Conservation (phyloP, 2,113 vertebrate genomes). For the Corythornis cristatus region DNA sequence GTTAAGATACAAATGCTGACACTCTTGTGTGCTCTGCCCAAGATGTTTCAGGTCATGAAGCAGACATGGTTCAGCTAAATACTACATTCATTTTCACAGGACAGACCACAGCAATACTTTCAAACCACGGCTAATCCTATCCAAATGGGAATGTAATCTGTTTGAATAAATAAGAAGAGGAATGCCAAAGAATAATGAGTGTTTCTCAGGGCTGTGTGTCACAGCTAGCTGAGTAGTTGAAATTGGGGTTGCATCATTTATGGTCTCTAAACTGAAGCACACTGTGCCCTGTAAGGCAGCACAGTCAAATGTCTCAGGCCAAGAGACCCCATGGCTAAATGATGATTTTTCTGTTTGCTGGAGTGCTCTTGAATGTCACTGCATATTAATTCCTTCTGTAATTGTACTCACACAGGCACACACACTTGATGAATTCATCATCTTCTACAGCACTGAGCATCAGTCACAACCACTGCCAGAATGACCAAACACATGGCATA, state of each 20-base stretch:
- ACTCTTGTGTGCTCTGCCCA: conserved; percentile 21
- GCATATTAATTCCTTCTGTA: background rate
- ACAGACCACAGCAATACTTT: conserved; percentile 55
- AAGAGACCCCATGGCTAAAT: background rate
- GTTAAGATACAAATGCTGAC: conserved; percentile 42
- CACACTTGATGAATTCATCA: background rate
- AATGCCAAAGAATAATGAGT: conserved; percentile 25
- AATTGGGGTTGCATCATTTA: conserved; percentile 28
- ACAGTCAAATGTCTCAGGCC: background rate
- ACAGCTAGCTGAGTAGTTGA: background rate
- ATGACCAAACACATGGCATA: fast-evolving
- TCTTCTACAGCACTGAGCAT: background rate
- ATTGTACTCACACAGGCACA: background rate
- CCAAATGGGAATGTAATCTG: conserved; percentile 67
- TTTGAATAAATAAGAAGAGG: conserved; percentile 56
- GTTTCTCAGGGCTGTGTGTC: conserved; percentile 17
- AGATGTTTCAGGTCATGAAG: conserved; percentile 58
- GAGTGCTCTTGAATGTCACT: background rate
- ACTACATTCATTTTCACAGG: conserved; percentile 53
- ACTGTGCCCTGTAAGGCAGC: background rate
- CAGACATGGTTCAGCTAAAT: conserved; percentile 41
- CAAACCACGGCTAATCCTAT: conserved; percentile 59
- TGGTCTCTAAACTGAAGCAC: background rate
- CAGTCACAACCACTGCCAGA: background rate
- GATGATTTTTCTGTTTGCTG: conserved; percentile 18